A percentile compares a stretch with the other conserved stretches of the same genome.
These are phyloP conservation scores for Tuta absoluta DNA, from an alignment of 2,888 invertebrate genomes.

Conservation along the genomic window DNA sequence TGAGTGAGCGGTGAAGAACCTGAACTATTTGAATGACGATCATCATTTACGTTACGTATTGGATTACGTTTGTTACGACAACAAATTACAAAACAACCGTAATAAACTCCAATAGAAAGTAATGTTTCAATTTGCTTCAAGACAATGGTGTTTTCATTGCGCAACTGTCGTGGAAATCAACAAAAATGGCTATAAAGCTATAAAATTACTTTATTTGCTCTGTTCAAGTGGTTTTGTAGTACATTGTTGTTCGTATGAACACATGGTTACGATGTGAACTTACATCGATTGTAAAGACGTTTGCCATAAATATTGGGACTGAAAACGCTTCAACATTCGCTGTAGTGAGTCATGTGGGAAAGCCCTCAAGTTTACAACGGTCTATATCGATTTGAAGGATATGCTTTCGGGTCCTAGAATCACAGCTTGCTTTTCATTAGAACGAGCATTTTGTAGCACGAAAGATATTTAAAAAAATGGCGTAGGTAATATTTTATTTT, in stretches of 20 bases:
- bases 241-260: not conserved
- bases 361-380: not conserved
- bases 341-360: slow-evolving; percentile 2
- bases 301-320: not conserved
- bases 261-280: not conserved
- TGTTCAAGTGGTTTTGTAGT: not conserved
- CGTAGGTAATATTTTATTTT: too few species aligned
- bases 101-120: not conserved
- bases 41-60: not conserved
- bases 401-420: not conserved
- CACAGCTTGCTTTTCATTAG: not conserved
- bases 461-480: too few species aligned
- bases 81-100: not conserved
- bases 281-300: not conserved
- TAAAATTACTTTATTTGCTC: not conserved
- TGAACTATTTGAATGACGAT: too few species aligned
- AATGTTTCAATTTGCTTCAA: slow-evolving; percentile 15
- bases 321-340: not conserved
- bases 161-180: not conserved
- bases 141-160: not conserved
- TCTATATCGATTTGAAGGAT: not conserved
- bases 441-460: too few species aligned
- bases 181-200: not conserved
- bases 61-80: not conserved
- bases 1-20: too few species aligned